phyloP scores from a whole-genome alignment of 2,888 invertebrate species.

The Desoria tigrina region DNA sequence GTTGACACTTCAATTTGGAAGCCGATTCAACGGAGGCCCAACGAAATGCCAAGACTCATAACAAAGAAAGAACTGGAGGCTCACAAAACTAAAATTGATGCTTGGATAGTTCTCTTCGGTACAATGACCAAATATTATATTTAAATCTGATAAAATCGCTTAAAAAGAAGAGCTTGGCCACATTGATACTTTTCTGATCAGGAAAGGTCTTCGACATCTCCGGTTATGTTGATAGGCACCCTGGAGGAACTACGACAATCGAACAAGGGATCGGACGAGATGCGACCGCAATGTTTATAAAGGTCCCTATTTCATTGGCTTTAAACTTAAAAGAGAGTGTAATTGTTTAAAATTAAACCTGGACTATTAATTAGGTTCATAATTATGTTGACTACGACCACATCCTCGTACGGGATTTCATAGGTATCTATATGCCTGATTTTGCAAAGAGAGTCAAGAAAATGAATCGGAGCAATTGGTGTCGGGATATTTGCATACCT shows the following conservation, averaged over 20 bases:
- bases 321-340: neutral
- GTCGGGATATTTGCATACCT: too few relatives aligned
- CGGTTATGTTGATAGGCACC: neutral
- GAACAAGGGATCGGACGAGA: constrained; percentile 1
- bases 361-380: neutral
- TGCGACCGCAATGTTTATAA: neutral
- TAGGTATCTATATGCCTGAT: neutral
- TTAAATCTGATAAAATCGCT: too few relatives aligned
- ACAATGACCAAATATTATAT: too few relatives aligned
- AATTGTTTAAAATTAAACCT: too few relatives aligned
- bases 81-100: neutral
- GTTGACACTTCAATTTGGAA: too few relatives aligned
- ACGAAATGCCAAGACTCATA: neutral
- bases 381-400: neutral
- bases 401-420: neutral
- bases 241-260: constrained; percentile 2
- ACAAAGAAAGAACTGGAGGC: neutral
- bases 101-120: constrained; percentile 6
- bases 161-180: too few relatives aligned
- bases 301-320: neutral
- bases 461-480: too few relatives aligned
- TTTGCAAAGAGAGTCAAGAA: neutral
- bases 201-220: constrained; percentile 11
- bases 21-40: too few relatives aligned
- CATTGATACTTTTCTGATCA: too few relatives aligned